Conservation (phyloP, 1,140 invertebrate species). For the Drosophila setifemur region DNA sequence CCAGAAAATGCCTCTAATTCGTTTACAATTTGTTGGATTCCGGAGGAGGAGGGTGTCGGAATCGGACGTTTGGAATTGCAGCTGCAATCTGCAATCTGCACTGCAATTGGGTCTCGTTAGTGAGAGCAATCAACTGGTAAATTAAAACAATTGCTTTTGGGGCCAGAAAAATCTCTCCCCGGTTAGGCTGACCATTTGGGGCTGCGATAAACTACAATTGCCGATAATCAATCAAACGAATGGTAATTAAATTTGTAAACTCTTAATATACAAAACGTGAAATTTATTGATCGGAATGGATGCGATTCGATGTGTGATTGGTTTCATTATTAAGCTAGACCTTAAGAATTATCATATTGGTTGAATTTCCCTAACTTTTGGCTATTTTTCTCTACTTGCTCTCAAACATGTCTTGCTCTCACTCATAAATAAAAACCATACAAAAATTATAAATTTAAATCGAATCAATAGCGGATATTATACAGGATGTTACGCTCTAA, state of each 20-base stretch:
- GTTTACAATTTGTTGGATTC: slow-evolving; percentile 12
- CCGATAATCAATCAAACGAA: slow-evolving; percentile 9
- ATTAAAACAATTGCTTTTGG: slow-evolving; percentile 68
- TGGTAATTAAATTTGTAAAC: slow-evolving; percentile 12
- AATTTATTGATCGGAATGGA: not conserved
- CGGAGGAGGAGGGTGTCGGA: not conserved
- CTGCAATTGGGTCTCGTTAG: slow-evolving; percentile 69
- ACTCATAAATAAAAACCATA: slow-evolving; percentile 31
- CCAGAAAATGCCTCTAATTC: slow-evolving; percentile 42
- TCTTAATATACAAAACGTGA: not conserved
- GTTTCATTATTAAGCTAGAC: slow-evolving; percentile 51
- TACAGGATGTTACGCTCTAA: slow-evolving; percentile 83
- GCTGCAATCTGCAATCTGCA: slow-evolving; percentile 27
- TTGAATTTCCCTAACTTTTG: slow-evolving; percentile 35
- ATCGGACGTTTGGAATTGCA: not conserved
- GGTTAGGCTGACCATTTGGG: slow-evolving; percentile 18
- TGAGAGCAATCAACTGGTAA: slow-evolving; percentile 62
- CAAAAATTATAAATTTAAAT: slow-evolving; percentile 10
- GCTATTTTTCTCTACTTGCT: slow-evolving; percentile 30
- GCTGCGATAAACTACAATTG: slow-evolving; percentile 14
- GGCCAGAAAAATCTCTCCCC: not conserved
- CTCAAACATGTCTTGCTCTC: slow-evolving; percentile 41
- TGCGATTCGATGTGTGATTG: slow-evolving; percentile 2
- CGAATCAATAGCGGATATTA: slow-evolving; percentile 79
- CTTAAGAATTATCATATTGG: slow-evolving; percentile 25